Conservation (phyloP, 2,113 vertebrate genomes). For the Cygnus atratus region DNA sequence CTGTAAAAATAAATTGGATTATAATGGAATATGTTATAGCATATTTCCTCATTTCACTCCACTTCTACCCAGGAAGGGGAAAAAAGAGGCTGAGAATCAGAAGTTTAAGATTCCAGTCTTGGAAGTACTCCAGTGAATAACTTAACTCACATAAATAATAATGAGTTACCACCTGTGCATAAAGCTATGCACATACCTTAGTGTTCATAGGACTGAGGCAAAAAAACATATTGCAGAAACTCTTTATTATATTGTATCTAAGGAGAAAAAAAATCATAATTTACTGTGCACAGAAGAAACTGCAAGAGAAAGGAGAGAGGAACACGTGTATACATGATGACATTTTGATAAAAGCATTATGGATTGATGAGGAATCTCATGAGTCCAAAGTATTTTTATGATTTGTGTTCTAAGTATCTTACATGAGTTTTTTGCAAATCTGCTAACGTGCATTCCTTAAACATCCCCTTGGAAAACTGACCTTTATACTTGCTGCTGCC, state of each 20-base stretch:
- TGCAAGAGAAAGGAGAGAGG: background rate
- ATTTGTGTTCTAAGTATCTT: background rate
- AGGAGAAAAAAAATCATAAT: background rate
- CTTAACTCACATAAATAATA: constrained; percentile 29
- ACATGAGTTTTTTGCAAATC: constrained; percentile 1
- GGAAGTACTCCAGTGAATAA: constrained; percentile 21
- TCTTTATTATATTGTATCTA: background rate
- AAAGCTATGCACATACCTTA: background rate
- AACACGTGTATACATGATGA: background rate
- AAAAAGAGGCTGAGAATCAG: constrained; percentile 6
- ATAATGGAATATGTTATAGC: background rate
- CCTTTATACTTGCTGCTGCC: background rate
- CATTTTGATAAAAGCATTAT: background rate
- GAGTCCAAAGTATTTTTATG: background rate
- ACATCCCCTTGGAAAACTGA: background rate
- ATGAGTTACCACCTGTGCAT: constrained; percentile 27
- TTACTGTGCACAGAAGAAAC: background rate
- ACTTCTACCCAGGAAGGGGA: background rate
- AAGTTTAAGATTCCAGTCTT: constrained; percentile 33
- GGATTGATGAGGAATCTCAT: background rate
- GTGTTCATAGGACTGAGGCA: background rate
- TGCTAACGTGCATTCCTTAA: background rate
- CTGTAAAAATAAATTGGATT: constrained; percentile 25
- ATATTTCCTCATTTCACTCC: background rate
- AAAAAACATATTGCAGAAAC: background rate